A percentile compares a stretch with the other conserved stretches of the same genome.
phyloP scores from a whole-genome alignment of 2,888 invertebrate genomes.

The Pachydiplax longipennis region DNA sequence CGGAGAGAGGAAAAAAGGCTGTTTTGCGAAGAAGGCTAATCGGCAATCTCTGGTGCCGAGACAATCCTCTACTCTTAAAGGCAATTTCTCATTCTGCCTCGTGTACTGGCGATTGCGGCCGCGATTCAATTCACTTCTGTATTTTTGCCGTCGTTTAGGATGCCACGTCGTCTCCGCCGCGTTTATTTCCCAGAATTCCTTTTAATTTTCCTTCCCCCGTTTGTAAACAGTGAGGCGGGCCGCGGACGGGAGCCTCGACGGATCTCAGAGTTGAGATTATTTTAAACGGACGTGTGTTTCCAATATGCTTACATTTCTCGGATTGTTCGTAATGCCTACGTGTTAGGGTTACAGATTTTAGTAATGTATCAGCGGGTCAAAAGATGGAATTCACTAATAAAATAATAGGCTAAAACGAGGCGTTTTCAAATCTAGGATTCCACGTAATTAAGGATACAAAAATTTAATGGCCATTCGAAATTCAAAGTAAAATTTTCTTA shows the following conservation, averaged over 20 bases:
- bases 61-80: background rate
- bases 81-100: background rate
- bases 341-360: no score
- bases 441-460: no score
- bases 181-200: no score
- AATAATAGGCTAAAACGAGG: no score
- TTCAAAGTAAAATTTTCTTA: no score
- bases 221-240: background rate
- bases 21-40: background rate
- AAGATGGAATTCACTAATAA: no score
- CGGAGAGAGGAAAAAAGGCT: background rate
- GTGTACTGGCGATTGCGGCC: background rate
- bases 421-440: no score
- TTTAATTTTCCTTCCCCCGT: slow-evolving; percentile 7
- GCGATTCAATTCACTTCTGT: background rate
- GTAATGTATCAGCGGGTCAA: no score
- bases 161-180: background rate
- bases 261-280: background rate
- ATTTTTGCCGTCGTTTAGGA: background rate
- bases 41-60: background rate
- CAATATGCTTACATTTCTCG: no score
- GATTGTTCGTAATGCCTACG: no score
- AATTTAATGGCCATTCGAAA: no score
- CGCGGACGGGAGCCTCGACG: no score
- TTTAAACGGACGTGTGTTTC: background rate